These are phyloP conservation scores for Sinocyclocheilus anshuiensis DNA, from an alignment of 2,113 vertebrate species.

Conservation along the genomic window DNA sequence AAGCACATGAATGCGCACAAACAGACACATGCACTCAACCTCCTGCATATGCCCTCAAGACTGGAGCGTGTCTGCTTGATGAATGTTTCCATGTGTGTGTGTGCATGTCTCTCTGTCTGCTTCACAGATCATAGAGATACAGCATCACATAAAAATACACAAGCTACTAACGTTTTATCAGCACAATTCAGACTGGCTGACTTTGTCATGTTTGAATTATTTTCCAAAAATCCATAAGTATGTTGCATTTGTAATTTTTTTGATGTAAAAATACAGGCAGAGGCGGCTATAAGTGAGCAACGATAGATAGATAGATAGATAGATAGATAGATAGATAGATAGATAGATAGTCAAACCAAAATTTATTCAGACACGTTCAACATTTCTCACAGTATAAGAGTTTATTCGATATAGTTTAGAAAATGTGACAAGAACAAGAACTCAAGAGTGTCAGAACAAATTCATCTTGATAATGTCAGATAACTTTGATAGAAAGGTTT, in stretches of 20 bases:
- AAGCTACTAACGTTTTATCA: not conserved
- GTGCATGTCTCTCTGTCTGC: not conserved
- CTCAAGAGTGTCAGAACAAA: too few species aligned
- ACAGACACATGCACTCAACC: constrained; percentile 43
- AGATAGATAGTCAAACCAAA: too few species aligned
- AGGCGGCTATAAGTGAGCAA: not conserved
- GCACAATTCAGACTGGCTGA: not conserved
- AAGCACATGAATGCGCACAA: constrained; percentile 51
- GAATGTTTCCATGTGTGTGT: constrained; percentile 41
- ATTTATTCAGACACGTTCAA: too few species aligned
- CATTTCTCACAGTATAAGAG: too few species aligned
- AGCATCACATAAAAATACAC: not conserved
- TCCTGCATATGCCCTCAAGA: constrained; percentile 33
- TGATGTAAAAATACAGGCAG: not conserved
- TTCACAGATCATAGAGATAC: not conserved
- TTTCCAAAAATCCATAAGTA: not conserved
- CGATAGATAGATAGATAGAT: too few species aligned
- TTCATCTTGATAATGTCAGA: too few species aligned
- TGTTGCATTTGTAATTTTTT: not conserved
- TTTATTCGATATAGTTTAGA: too few species aligned
- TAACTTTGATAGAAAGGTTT: too few species aligned
- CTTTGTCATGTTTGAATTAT: not conserved
- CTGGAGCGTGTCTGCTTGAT: constrained; percentile 41
- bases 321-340: too few species aligned
- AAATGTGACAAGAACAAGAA: too few species aligned